Percentiles rank a stretch among this genome's conserved stretches.
Evolutionary conservation across 2,888 invertebrate genomes (phyloP).

Genomic region (Allolobophora icterica): DNA sequence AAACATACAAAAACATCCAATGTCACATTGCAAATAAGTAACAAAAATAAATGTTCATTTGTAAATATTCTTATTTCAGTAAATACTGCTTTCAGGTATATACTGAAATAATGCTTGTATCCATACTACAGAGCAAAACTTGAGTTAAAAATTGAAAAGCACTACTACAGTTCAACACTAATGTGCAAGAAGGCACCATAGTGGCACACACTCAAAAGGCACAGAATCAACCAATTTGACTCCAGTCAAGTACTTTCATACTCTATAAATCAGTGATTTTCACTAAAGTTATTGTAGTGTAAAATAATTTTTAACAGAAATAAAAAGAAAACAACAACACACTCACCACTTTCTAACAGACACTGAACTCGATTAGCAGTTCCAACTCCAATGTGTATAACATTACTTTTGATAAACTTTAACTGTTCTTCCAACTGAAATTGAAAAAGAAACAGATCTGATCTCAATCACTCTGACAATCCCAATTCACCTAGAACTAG

Average conservation of each 20-base stretch:
- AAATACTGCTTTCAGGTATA: too few species aligned
- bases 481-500: conserved; percentile 21
- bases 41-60: background rate
- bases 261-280: background rate
- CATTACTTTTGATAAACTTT: conserved; percentile 54
- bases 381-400: conserved; percentile 59
- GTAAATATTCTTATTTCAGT: too few species aligned
- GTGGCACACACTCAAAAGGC: background rate
- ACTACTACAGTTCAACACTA: background rate
- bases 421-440: conserved; percentile 55
- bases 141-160: background rate
- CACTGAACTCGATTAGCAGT: conserved; percentile 57
- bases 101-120: background rate
- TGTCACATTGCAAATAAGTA: conserved; percentile 25
- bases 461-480: background rate
- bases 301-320: background rate
- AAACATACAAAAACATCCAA: conserved; percentile 22
- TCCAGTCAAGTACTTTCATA: background rate
- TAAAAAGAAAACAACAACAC: background rate
- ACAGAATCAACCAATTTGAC: background rate
- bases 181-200: background rate
- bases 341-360: conserved; percentile 55
- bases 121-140: background rate
- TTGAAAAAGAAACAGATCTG: conserved; percentile 40
- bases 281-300: too few species aligned